phyloP scores from a whole-genome alignment of 2,113 vertebrate species.

The Tenrec ecaudatus region DNA sequence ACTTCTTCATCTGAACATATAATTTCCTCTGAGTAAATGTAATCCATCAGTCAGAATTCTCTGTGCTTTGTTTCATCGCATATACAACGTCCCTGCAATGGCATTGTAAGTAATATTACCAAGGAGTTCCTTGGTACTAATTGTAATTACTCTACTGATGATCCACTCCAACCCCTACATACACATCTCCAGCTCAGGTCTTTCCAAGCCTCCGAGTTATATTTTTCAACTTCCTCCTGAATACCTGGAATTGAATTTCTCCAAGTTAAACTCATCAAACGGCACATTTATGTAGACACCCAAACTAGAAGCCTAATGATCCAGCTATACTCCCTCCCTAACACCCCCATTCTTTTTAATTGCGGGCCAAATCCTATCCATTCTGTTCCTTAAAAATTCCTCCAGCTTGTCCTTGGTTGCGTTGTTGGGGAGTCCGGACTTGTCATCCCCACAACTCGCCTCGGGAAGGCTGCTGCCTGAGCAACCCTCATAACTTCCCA shows the following conservation, averaged over 20 bases:
- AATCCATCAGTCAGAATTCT: not conserved
- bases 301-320: not conserved
- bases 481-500: not conserved
- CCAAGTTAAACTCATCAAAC: not conserved
- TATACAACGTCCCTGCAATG: not conserved
- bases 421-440: not conserved
- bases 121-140: not conserved
- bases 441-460: not conserved
- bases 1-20: not conserved
- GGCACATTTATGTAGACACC: not conserved
- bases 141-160: not conserved
- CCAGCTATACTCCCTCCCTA: not conserved
- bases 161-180: not conserved
- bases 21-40: not conserved
- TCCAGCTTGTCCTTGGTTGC: not conserved
- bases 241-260: not conserved
- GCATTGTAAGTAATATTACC: constrained; percentile 30
- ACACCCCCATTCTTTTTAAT: not conserved
- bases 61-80: not conserved
- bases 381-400: not conserved
- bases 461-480: not conserved
- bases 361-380: not conserved
- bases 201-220: not conserved
- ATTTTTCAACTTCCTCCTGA: not conserved
- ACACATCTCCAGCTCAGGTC: not conserved